Percentiles rank a stretch among this genome's conserved stretches.
Conservation (phyloP, 2,888 invertebrate genomes). For the Ectropis crepuscularia region DNA sequence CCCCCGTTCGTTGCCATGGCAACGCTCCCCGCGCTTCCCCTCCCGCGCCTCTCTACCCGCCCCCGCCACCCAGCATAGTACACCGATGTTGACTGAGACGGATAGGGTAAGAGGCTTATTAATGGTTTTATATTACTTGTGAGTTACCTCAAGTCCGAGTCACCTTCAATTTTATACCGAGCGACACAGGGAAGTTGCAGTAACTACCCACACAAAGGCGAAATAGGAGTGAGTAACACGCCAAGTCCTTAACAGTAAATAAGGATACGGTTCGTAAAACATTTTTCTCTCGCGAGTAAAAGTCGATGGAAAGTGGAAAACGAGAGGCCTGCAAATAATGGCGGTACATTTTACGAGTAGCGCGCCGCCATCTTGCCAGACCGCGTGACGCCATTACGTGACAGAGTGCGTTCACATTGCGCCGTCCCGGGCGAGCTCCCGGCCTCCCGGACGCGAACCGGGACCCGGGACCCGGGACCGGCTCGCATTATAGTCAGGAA, state of each 20-base stretch:
- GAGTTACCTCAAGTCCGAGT: conserved; percentile 54
- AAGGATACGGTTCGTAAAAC: conserved; percentile 39
- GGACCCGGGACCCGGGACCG: conserved; percentile 5
- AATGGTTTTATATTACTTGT: conserved; percentile 82
- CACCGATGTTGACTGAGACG: conserved; percentile 84
- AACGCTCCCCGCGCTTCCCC: conserved; percentile 66
- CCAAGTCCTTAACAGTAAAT: conserved; percentile 38
- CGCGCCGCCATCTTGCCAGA: conserved; percentile 79
- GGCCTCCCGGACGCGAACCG: conserved; percentile 7
- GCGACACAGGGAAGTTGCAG: conserved; percentile 22
- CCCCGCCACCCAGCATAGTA: conserved; percentile 70
- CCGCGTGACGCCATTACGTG: conserved; percentile 82
- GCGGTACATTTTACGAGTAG: conserved; percentile 60
- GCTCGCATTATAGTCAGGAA: conserved; percentile 51
- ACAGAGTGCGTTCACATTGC: conserved; percentile 65
- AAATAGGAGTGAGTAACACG: conserved; percentile 15
- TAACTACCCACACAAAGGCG: conserved; percentile 17
- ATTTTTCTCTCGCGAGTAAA: conserved; percentile 46
- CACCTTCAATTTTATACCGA: conserved; percentile 37
- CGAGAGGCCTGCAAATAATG: conserved; percentile 63
- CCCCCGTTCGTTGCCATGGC: conserved; percentile 77
- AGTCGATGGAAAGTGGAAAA: conserved; percentile 56
- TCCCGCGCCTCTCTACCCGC: conserved; percentile 51
- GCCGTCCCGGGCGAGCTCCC: conserved; percentile 21
- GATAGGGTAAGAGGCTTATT: conserved; percentile 85